These are phyloP conservation scores for Drosophila insularis DNA, from an alignment of 1,140 invertebrate species.

Conservation along the genomic window DNA sequence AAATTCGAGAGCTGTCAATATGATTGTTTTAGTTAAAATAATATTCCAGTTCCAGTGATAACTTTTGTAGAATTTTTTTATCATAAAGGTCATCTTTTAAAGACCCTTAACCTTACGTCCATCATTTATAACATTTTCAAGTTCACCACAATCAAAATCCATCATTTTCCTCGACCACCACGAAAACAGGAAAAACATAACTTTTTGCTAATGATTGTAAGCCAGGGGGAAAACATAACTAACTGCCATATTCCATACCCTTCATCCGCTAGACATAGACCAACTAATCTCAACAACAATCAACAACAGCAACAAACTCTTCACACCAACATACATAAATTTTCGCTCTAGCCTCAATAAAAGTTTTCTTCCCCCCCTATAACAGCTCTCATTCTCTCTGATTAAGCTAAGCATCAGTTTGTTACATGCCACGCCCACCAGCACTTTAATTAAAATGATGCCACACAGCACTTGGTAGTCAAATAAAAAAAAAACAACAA, in stretches of 20 bases:
- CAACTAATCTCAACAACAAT: constrained; percentile 17
- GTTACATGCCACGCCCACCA: constrained; percentile 44
- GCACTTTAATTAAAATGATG: constrained; percentile 70
- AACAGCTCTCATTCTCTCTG: constrained; percentile 10
- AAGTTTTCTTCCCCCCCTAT: constrained; percentile 32
- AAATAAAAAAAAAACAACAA: constrained; percentile 3
- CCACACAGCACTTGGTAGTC: constrained; percentile 12
- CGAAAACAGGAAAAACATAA: constrained; percentile 21
- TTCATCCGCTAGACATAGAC: neutral
- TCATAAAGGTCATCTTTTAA: neutral
- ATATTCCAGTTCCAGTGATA: neutral
- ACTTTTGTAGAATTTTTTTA: neutral
- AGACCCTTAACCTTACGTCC: constrained; percentile 10
- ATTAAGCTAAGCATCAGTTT: constrained; percentile 50
- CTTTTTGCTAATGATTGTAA: constrained; percentile 70
- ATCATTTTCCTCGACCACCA: neutral
- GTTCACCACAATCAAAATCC: constrained; percentile 29
- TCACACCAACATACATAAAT: constrained; percentile 31
- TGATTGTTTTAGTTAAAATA: too few relatives aligned
- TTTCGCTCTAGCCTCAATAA: constrained; percentile 26
- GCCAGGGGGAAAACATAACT: constrained; percentile 29
- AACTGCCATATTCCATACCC: neutral
- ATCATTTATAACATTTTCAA: constrained; percentile 35
- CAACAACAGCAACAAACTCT: constrained; percentile 24
- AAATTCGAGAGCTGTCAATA: too few relatives aligned